Evolutionary conservation across 2,113 vertebrate species (phyloP), one percentile per base, ranked within the genome.

Genomic region (Pterocles orientalis): DNA sequence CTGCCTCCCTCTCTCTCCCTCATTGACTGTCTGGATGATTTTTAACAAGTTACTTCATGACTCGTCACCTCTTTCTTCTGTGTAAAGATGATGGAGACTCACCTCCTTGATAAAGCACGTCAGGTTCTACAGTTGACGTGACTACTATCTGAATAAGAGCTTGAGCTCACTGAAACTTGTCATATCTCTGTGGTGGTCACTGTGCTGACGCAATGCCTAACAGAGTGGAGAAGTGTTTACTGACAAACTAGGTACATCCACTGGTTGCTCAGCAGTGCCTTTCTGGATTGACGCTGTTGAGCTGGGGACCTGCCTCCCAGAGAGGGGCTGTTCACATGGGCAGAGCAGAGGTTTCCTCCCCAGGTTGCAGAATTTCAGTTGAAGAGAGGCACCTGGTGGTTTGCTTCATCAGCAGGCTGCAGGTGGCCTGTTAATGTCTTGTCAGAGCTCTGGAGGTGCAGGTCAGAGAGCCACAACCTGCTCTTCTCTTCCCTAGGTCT

Each of bases 61-160:
- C 56, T 96, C 86, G 72, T 25, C 53, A 82, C 18, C 65, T 68
- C 82, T 68, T 82, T 19, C 68, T 66, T 88, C 85, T 86, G 76
- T 77, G 48, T 6, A 53, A 94, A 83, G 85, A 70, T 39, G 68
- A 51, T 77, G 45, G 72, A 86, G 86, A 26, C 90, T 83, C 86
- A 65, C 80, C 56, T 92, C 45, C 85, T 72, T 43, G 95, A 93
- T 90, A 94, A 89, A 72, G 82, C 82, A 68, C 21, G 2, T 82
- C 87, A 82, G 84, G 73, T 76, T 85, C 43, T 77, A 86, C 48
- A 86, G 39, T 25, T 78, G 80, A 68, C 18, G 72, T 92, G 94
- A 93, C 57, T 86, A 48, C 17, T 4, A 56, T 4, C 60, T 95
- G 95, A 96, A 93, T 90, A 96, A 96, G 82, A 90, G 50, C 76